Base-by-base conservation (phyloP, 2,113 vertebrate species). In the Bettongia penicillata region DNA sequence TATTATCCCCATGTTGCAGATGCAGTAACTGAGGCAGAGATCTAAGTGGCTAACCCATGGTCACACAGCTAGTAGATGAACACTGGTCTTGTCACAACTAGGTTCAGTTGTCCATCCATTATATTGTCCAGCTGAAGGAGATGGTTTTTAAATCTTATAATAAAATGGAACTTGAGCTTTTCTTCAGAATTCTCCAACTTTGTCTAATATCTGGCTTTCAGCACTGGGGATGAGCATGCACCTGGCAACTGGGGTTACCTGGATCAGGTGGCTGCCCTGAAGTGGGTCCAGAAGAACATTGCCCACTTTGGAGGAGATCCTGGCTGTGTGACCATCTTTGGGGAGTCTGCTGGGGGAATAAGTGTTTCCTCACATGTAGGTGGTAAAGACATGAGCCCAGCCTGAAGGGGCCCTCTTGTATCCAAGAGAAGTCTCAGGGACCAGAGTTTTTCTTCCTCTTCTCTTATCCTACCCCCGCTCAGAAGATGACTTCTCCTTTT, bases 221-320 rank as follows among this genome's bases (percentile, higher is more conserved):
- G 99, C 97, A 99, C 99, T 2, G 98, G 98, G 48, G 96, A 99
- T 43, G 68, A 98, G 22, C 96, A 99, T 0, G 98, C 98, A 0
- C 93, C 52, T 50, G 99, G 99, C 0, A 99, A 99, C 98, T 99
- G 98, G 97, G 99, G 98, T 52, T 98, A 99, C 92, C 19, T 99
- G 93, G 99, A 99, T 89, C 99, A 98, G 93, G 97, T 99, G 28
- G 98, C 98, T 6, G 98, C 99, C n/a, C 97, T 99, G 31, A 97
- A 53, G 68, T 99, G 99, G 99, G 98, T 99, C 23, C 98, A 99
- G 94, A 98, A 97, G 61, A 99, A 99, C 91, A 99, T 99, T 43
- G 93, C 98, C 93, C 95, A 93, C 43, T 99, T 99, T 28, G 98
- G 99, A 14, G 97, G 96, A 31, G 93, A 97, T 89, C 61, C 19